Evolutionary conservation across 2,888 invertebrate genomes (phyloP).

Genomic region (Tribolium freemani): DNA sequence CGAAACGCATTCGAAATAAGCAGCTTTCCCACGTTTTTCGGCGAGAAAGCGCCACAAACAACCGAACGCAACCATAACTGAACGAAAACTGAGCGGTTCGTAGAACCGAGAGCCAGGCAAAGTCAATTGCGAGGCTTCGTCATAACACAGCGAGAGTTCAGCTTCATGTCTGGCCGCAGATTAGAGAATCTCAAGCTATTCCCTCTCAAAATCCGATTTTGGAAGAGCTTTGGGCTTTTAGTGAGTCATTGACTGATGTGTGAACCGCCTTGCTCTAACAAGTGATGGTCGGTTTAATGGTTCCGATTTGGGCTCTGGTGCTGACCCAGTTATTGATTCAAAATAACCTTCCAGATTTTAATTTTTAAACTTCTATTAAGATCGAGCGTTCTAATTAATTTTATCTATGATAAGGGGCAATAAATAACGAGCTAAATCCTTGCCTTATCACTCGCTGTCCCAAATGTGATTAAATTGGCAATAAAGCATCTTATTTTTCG

Average conservation of each 20-base stretch:
- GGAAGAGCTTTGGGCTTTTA: constrained; percentile 4
- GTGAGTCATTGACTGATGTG: constrained; percentile 28
- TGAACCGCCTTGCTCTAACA: constrained; percentile 14
- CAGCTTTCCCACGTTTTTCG: constrained; percentile 30
- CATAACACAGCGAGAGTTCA: constrained; percentile 18
- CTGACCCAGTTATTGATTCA: not conserved
- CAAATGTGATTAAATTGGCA: not conserved
- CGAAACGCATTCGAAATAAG: not conserved
- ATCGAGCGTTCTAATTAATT: not conserved
- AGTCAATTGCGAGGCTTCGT: constrained; percentile 30
- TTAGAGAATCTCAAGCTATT: constrained; percentile 5
- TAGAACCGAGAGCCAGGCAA: not conserved
- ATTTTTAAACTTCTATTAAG: not conserved
- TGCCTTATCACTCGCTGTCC: not conserved
- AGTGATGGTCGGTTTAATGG: not conserved
- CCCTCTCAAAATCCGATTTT: not conserved
- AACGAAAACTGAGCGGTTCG: constrained; percentile 23
- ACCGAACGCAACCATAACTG: constrained; percentile 23
- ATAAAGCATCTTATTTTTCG: not conserved
- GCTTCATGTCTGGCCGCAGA: constrained; percentile 8
- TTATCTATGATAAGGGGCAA: not conserved
- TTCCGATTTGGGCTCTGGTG: not conserved
- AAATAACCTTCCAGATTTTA: no score
- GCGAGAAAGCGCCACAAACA: constrained; percentile 12
- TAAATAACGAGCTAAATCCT: not conserved